A percentile compares a stretch with the other conserved stretches of the same genome.
phyloP scores from a whole-genome alignment of 2,797 vertebrate species.

The Sebastolobus alascanus region DNA sequence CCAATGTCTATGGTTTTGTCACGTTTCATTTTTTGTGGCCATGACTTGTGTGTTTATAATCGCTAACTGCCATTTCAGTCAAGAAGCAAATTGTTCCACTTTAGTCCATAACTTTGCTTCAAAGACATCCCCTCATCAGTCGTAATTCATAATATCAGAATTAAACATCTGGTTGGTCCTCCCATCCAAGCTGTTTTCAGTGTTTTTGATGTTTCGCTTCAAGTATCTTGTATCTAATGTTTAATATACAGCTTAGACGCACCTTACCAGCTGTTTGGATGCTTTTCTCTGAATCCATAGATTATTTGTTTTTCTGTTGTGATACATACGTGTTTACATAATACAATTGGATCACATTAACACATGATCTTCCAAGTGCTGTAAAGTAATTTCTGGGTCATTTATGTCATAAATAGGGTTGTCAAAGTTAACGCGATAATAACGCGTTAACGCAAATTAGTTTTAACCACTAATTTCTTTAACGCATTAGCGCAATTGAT shows the following conservation, averaged over 20 bases:
- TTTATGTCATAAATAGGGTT: neutral
- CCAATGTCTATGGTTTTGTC: neutral
- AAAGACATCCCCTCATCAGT: slow-evolving; percentile 55
- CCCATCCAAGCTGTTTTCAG: slow-evolving; percentile 62
- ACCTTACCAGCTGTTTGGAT: slow-evolving; percentile 55
- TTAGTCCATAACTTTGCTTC: slow-evolving; percentile 35
- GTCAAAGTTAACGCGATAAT: too few species aligned
- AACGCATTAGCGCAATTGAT: too few species aligned
- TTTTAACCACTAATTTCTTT: too few species aligned
- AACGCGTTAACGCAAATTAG: too few species aligned
- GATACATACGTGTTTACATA: slow-evolving; percentile 12
- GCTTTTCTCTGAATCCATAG: slow-evolving; percentile 13
- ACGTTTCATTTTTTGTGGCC: neutral
- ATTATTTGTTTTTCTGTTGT: neutral
- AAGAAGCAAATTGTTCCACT: slow-evolving; percentile 38
- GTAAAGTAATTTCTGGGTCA: neutral
- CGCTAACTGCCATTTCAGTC: slow-evolving; percentile 25
- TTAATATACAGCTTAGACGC: slow-evolving; percentile 25
- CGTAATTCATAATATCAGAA: slow-evolving; percentile 49
- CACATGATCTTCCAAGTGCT: slow-evolving; percentile 8
- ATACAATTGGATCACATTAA: slow-evolving; percentile 11
- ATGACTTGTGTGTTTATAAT: slow-evolving; percentile 31
- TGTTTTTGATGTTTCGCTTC: slow-evolving; percentile 49
- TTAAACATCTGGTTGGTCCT: slow-evolving; percentile 64
- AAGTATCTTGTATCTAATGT: slow-evolving; percentile 39